Evolutionary conservation across 2,797 vertebrate genomes (phyloP), one percentile per base, ranked within the genome.

Genomic region (Tapirus indicus): DNA sequence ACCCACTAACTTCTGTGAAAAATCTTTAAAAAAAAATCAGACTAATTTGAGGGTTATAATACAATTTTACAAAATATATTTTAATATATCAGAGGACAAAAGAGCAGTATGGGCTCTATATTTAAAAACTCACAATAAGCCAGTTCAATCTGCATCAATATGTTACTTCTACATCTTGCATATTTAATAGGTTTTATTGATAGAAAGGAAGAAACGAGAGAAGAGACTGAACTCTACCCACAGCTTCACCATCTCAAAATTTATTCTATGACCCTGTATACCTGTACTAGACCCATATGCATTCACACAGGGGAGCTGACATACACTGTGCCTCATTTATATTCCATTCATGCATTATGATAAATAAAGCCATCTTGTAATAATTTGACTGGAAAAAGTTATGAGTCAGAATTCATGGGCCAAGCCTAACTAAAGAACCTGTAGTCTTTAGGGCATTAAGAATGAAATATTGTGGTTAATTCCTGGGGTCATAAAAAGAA

Each of bases 341-440:
- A 94, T 77, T 94, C 47, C 17, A 47, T 77, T 88, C 47, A 82
- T 58, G 74, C 1, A 17, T 60, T 47, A 71, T 47, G 41, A 82
- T 78, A 94, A 96, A 87, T 86, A 97, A 94, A 95, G 27, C 25
- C 92, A 95, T 92, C 66, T 88, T 94, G n/a, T 64, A 87, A 66
- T 85, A 95, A 88, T 88, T 85, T 92, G 41, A 82, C 44, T 88
- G 35, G 17, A 29, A 75, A 88, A 95, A 94, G 1, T 72, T 71
- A 58, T 89, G 62, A 95, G 35, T 69, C 79, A 84, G 72, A 92
- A 87, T 95, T 94, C 60, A 80, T 1, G 38, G 18, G 47, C 64
- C 35, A 84, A 80, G 18, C 23, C 71, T 87, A 90, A 62, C n/a
- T 58, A 64, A 90, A 58, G 21, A 97, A 94, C 2, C n/a, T 77